These are phyloP conservation scores for Bubalus kerabau DNA, from an alignment of 2,113 vertebrate genomes.

Conservation along the genomic window DNA sequence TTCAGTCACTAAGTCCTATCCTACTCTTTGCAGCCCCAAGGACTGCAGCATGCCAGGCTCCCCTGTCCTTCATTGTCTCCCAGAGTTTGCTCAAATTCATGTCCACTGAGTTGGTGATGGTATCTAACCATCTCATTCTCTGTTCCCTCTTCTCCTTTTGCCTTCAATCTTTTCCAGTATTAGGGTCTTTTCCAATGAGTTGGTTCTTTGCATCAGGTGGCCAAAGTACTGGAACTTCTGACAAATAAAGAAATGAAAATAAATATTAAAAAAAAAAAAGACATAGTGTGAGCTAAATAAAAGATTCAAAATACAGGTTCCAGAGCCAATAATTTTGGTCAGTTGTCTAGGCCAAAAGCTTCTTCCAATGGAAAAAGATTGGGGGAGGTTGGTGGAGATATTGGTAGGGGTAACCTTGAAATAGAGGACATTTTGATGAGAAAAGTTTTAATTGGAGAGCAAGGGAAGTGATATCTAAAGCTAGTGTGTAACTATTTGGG, in stretches of 20 bases:
- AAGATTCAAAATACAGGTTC: background rate
- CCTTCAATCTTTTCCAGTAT: background rate
- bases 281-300: background rate
- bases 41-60: background rate
- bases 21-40: background rate
- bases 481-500: background rate
- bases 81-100: background rate
- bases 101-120: background rate
- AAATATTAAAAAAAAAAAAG: background rate
- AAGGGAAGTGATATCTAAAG: background rate
- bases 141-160: background rate
- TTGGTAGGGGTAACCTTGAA: background rate
- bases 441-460: background rate
- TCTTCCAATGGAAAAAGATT: background rate
- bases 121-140: background rate
- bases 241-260: background rate
- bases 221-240: background rate
- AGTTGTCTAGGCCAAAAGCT: background rate
- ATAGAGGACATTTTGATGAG: background rate
- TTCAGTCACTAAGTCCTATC: rapidly evolving
- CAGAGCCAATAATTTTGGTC: background rate
- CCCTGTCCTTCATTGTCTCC: background rate
- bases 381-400: background rate
- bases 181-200: background rate
- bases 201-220: background rate